Conservation (phyloP, 2,797 vertebrate genomes). For the Rhincodon typus region DNA sequence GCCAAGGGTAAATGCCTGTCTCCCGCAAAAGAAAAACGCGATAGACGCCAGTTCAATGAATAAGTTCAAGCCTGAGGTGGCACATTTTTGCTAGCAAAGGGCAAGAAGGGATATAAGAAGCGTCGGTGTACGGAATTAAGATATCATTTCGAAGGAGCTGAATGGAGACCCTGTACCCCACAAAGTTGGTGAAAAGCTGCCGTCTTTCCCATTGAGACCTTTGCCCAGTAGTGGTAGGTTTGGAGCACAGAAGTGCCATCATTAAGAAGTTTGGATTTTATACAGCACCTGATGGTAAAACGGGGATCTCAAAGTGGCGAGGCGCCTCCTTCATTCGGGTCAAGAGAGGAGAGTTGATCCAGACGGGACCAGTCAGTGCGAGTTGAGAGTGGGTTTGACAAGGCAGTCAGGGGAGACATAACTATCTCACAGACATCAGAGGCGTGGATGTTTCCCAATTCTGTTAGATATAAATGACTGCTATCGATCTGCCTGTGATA, state of each 20-base stretch:
- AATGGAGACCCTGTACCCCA: background rate
- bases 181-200: background rate
- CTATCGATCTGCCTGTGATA: background rate
- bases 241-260: background rate
- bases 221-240: background rate
- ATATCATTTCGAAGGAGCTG: background rate
- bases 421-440: background rate
- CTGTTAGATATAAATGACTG: conserved; percentile 23
- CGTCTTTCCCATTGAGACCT: background rate
- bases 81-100: background rate
- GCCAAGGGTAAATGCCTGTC: background rate
- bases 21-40: background rate
- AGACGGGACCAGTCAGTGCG: background rate
- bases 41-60: background rate
- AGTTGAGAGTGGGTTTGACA: background rate
- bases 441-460: background rate
- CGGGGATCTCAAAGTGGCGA: background rate
- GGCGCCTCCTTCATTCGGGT: background rate
- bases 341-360: background rate
- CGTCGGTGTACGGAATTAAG: background rate
- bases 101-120: no score
- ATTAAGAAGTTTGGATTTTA: background rate
- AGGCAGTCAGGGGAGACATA: background rate
- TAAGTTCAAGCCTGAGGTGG: background rate
- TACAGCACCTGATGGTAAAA: background rate